phyloP scores from a whole-genome alignment of 2,113 vertebrate genomes.

The Aldabrachelys gigantea region DNA sequence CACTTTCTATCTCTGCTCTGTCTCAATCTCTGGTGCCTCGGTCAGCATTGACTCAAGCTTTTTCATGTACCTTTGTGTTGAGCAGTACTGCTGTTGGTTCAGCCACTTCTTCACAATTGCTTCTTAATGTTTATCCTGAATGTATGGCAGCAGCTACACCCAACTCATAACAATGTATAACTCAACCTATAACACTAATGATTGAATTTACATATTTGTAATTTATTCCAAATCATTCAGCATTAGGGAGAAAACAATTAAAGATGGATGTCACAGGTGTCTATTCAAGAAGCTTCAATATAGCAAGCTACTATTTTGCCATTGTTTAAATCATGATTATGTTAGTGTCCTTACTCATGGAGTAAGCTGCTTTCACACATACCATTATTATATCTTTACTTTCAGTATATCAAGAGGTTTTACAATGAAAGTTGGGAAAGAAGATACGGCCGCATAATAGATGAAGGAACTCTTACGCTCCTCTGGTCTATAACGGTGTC shows the following conservation, averaged over 20 bases:
- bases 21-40: no score
- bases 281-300: background rate
- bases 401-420: constrained; percentile 90
- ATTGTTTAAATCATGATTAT: background rate
- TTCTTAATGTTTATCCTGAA: background rate
- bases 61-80: no score
- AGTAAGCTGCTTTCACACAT: background rate
- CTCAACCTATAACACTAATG: background rate
- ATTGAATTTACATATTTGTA: background rate
- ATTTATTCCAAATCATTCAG: background rate
- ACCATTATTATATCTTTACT: constrained; percentile 6
- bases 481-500: constrained; percentile 96
- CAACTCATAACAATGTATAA: background rate
- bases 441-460: constrained; percentile 76
- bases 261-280: background rate
- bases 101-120: no score
- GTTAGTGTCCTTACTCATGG: background rate
- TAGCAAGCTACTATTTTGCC: background rate
- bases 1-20: no score
- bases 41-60: no score
- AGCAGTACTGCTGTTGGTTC: no score
- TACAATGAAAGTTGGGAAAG: constrained; percentile 90
- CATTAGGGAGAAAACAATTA: background rate
- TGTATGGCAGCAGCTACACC: background rate
- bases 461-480: constrained; percentile 79